phyloP scores from a whole-genome alignment of 30 jellyfish, hydroid and myxozoan genomes.

The Clytia hemisphaerica region DNA sequence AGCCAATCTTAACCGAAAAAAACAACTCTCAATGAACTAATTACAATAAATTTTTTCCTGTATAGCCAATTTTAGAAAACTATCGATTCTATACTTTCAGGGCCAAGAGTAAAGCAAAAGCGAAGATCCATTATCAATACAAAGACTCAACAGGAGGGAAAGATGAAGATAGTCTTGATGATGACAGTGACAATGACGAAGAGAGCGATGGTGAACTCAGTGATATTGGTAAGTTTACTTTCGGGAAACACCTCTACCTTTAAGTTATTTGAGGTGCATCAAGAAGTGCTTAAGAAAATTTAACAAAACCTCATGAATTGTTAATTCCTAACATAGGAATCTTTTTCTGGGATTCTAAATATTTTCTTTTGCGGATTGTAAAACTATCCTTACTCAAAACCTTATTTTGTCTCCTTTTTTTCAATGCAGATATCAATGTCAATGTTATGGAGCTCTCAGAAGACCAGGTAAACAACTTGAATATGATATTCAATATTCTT shows the following conservation, averaged over 20 bases:
- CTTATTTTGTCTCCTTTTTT: not conserved
- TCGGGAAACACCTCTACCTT: not conserved
- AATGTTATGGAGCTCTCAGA: constrained; percentile 63
- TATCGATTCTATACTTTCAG: too few relatives aligned
- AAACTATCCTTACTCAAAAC: too few relatives aligned
- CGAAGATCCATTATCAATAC: constrained; percentile 73
- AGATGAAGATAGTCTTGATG: constrained; percentile 23
- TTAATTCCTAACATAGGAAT: too few relatives aligned
- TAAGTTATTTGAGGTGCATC: not conserved
- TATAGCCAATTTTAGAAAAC: too few relatives aligned
- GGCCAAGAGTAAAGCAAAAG: constrained; percentile 74
- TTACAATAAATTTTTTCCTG: too few relatives aligned
- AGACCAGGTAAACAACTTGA: constrained; percentile 74
- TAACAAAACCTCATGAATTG: too few relatives aligned
- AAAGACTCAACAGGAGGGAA: constrained; percentile 64
- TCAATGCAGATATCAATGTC: constrained; percentile 54
- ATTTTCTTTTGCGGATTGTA: too few relatives aligned
- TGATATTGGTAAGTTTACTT: constrained; percentile 55
- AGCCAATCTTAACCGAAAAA: too few relatives aligned
- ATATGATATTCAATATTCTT: too few relatives aligned
- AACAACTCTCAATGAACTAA: too few relatives aligned
- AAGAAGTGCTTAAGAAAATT: too few relatives aligned
- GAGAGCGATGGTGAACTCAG: constrained; percentile 80
- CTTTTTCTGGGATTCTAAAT: too few relatives aligned
- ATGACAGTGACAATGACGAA: constrained; percentile 71